Evolutionary conservation across 2,888 invertebrate genomes (phyloP).

Genomic region (Spodoptera littoralis): DNA sequence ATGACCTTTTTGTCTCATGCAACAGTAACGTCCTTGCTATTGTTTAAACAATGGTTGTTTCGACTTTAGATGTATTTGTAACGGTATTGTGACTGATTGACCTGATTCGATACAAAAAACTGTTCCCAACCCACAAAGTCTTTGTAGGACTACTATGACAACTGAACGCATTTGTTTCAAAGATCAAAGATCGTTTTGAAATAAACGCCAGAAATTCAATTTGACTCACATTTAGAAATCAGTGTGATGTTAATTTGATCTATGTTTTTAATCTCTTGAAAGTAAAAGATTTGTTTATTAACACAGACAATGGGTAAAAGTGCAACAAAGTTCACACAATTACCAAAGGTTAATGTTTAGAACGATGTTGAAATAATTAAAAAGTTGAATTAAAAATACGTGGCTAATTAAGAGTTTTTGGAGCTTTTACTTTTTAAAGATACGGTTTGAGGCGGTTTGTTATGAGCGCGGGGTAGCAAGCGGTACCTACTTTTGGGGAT

Average conservation of each 20-base stretch:
- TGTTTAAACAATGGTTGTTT: slow-evolving; percentile 66
- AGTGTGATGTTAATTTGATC: slow-evolving; percentile 27
- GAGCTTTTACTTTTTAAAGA: slow-evolving; percentile 29
- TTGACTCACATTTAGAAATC: slow-evolving; percentile 7
- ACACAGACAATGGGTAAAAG: slow-evolving; percentile 52
- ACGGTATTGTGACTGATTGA: slow-evolving; percentile 42
- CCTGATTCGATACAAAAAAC: slow-evolving; percentile 15
- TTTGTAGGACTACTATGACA: too few relatives aligned
- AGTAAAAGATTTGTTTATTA: slow-evolving; percentile 25
- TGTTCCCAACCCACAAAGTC: background rate
- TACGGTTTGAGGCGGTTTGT: slow-evolving; percentile 12
- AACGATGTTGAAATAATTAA: slow-evolving; percentile 26
- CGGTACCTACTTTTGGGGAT: slow-evolving; percentile 54
- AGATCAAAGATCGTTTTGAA: slow-evolving; percentile 35
- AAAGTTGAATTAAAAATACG: slow-evolving; percentile 22
- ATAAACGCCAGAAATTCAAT: slow-evolving; percentile 13
- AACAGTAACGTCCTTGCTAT: slow-evolving; percentile 60
- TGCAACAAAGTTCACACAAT: slow-evolving; percentile 36
- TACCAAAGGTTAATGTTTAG: slow-evolving; percentile 21
- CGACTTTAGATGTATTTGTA: slow-evolving; percentile 53
- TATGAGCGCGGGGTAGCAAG: slow-evolving; percentile 28
- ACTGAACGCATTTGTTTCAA: too few relatives aligned
- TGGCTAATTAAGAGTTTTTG: slow-evolving; percentile 29
- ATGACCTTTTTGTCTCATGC: slow-evolving; percentile 72
- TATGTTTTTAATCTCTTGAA: slow-evolving; percentile 37